These are phyloP conservation scores for Platichthys flesus DNA, from an alignment of 2,113 vertebrate species.

Conservation along the genomic window DNA sequence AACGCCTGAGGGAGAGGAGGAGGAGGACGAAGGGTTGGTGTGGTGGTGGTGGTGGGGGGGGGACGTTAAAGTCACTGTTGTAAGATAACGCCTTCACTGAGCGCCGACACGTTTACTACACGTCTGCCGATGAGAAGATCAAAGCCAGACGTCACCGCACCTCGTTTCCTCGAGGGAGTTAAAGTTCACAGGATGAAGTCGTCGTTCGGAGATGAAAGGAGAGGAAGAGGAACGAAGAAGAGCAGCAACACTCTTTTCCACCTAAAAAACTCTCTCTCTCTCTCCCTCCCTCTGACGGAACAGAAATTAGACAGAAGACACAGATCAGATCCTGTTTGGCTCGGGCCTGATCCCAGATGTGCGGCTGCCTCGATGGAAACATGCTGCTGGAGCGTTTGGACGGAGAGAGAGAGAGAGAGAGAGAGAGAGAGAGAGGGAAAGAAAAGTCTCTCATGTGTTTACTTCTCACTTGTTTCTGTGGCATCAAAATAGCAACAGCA, in stretches of 20 bases:
- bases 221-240: conserved; percentile 14
- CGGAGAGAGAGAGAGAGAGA: too few relatives aligned
- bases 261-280: too few relatives aligned
- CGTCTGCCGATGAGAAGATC: conserved; percentile 34
- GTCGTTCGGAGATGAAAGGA: conserved; percentile 23
- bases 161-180: conserved; percentile 44
- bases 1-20: too few relatives aligned
- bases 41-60: too few relatives aligned
- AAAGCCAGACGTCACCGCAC: conserved; percentile 41
- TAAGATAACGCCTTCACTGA: neutral
- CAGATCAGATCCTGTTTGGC: conserved; percentile 38
- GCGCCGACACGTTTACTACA: neutral
- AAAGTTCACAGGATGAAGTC: conserved; percentile 38
- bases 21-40: too few relatives aligned
- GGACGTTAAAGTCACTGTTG: too few relatives aligned
- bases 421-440: too few relatives aligned
- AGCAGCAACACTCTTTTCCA: neutral
- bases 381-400: conserved; percentile 17
- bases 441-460: too few relatives aligned
- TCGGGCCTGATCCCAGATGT: conserved; percentile 37
- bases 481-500: too few relatives aligned
- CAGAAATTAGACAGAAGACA: neutral
- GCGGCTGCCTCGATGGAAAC: conserved; percentile 28
- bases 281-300: too few relatives aligned
- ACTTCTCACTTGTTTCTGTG: too few relatives aligned